Evolutionary conservation across 2,888 invertebrate genomes (phyloP), one percentile per base, ranked within the genome.

Genomic region (Caenorhabditis sp.): DNA sequence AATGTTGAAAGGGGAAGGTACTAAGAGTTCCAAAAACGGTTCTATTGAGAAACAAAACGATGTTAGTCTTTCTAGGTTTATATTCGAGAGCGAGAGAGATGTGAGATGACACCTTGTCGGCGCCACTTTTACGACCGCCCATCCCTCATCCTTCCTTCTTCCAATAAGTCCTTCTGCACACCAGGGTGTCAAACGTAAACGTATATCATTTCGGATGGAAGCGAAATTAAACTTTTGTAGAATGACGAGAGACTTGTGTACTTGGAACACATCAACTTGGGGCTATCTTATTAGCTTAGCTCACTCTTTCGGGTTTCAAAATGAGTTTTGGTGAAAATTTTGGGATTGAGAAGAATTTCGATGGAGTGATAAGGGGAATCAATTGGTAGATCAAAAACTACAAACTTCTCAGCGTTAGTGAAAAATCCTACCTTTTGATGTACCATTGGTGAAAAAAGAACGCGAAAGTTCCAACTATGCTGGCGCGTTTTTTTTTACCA

Each of bases 91-190:
- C 19, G 51, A 56, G n/a, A n/a, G n/a, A n/a, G n/a, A n/a, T n/a
- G n/a, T n/a, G n/a, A n/a, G n/a, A n/a, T n/a, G n/a, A n/a, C n/a
- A 76, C 76, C 76, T 69, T 68, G 59, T 61, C 76, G 76, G 76
- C 76, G 76, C 76, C 76, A 49, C 35, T 76, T 76, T 76, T 76
- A 76, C 69, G 76, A 76, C 76, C 64, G 14, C 73, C 66, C 56
- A 26, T 7, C n/a, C 41, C 12, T 38, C n/a, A 10, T 24, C 38
- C 2, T 16, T 73, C 47, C 41, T 22, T 54, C 24, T 44, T n/a
- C 10, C 16, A 8, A 31, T 49, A 59, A 76, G 56, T n/a, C n/a
- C n/a, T n/a, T n/a, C n/a, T n/a, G n/a, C 76, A 41, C 76, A 69
- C 76, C 76, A 51, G 68, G 76, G 76, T 76, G 76, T 76, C 76